phyloP scores from a whole-genome alignment of 2,888 invertebrate genomes.

The Micoletzkya japonica region DNA sequence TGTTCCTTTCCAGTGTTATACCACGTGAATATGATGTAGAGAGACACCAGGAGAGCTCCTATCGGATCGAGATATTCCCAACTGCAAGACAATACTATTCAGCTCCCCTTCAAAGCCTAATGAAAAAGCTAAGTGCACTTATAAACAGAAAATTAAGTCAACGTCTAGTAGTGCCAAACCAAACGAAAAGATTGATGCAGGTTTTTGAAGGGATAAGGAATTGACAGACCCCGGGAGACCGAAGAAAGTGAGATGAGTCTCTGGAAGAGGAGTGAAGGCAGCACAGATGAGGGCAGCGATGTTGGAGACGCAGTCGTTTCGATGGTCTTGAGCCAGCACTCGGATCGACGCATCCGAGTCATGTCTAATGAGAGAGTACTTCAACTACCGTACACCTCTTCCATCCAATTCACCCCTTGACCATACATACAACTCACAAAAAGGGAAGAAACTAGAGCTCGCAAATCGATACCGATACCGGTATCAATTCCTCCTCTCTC shows the following conservation, averaged over 20 bases:
- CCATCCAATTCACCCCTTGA: no score
- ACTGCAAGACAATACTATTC: not conserved
- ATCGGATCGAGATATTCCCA: constrained; percentile 67
- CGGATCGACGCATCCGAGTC: constrained; percentile 44
- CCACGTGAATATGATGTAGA: constrained; percentile 67
- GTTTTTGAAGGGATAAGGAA: not conserved
- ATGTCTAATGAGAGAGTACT: not conserved
- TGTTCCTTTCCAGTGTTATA: constrained; percentile 51
- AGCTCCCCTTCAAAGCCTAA: no score
- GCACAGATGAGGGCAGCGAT: constrained; percentile 21
- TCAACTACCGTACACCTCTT: no score
- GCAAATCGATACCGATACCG: no score
- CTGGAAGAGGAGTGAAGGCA: not conserved
- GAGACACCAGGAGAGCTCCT: constrained; percentile 67
- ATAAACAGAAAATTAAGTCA: not conserved
- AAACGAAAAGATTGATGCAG: no score
- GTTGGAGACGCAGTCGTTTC: constrained; percentile 66
- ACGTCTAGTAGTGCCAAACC: no score
- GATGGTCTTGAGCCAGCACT: constrained; percentile 65
- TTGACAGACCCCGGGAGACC: not conserved
- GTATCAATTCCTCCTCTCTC: no score
- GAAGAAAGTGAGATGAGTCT: not conserved
- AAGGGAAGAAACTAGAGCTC: no score
- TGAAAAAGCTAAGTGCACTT: no score
- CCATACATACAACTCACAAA: no score